Evolutionary conservation across 2,888 invertebrate genomes (phyloP), one percentile per base, ranked within the genome.

Genomic region (Chouioia cunea): DNA sequence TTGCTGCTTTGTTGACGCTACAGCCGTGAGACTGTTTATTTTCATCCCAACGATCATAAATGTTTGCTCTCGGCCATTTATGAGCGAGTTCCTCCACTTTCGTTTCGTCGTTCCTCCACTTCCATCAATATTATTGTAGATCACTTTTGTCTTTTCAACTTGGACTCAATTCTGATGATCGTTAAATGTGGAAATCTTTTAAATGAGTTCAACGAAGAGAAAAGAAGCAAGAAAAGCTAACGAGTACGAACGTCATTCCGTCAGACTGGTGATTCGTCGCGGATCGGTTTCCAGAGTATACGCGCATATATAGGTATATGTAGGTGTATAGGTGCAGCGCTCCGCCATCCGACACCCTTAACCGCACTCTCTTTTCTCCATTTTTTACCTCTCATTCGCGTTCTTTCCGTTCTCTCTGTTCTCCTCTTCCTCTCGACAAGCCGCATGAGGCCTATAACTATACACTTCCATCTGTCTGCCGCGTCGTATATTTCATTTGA

Each of bases 261-360:
- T 74, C 76, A 74, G 76, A 76, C 76, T 76, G 65, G 73, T 65
- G 71, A 78, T 80, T 79, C 73, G 80, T 77, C 71, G 74, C 79
- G 79, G 79, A 78, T 79, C 78, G 74, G 76, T 77, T 79, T 81
- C 79, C 79, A 79, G 79, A 4, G 36, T 36, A 36, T 27, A 27
- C 2, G 36, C 12, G 36, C 6, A 10, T 10, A 36, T 36, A 36
- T n/a, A 27, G 27, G 27, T 36, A 6, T 77, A 77, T 76, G 77
- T 78, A n/a, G n/a, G n/a, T n/a, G n/a, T n/a, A n/a, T n/a, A n/a
- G n/a, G n/a, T n/a, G n/a, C n/a, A n/a, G 77, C 70, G 77, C 70
- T 74, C 74, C 77, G 80, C 78, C 78, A 80, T 75, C 76, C 77
- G 78, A 80, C 75, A 79, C 77, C 70, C 75, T 36, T 12, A 36